Conservation (phyloP, 2,888 invertebrate species). For the Euzophera pinguis region DNA sequence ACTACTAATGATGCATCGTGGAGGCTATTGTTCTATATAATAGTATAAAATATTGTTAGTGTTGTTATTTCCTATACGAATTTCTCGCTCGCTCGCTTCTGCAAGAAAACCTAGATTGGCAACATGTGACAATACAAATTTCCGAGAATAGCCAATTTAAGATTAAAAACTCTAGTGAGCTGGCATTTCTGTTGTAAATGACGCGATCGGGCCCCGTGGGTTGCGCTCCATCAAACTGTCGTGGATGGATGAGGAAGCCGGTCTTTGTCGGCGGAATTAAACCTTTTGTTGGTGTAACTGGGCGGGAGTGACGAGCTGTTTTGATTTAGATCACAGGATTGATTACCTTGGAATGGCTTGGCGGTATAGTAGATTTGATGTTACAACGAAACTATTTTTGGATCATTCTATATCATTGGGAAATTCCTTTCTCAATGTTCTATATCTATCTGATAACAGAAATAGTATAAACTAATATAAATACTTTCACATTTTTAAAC, state of each 20-base stretch:
- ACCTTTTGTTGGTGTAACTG: conserved; percentile 22
- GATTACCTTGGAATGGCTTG: conserved; percentile 8
- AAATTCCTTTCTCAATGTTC: too few relatives aligned
- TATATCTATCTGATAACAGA: too few relatives aligned
- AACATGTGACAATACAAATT: conserved; percentile 7
- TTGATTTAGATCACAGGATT: conserved; percentile 2
- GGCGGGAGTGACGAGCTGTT: conserved; percentile 15
- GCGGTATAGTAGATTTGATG: too few relatives aligned
- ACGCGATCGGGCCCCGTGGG: conserved; percentile 38
- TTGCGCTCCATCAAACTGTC: conserved; percentile 54
- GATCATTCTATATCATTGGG: too few relatives aligned
- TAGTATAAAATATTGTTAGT: too few relatives aligned
- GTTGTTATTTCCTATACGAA: too few relatives aligned
- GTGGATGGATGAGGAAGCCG: conserved; percentile 18
- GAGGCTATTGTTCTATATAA: too few relatives aligned
- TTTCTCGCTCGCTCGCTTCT: too few relatives aligned
- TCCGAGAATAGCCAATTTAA: conserved; percentile 9
- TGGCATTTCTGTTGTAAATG: conserved; percentile 16
- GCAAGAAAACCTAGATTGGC: neutral
- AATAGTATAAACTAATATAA: too few relatives aligned
- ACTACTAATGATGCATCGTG: too few relatives aligned
- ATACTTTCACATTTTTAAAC: too few relatives aligned
- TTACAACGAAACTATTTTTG: too few relatives aligned
- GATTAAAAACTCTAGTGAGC: conserved; percentile 13
- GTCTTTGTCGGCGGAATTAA: conserved; percentile 23